Percentiles rank a stretch among this genome's conserved stretches.
phyloP scores from a whole-genome alignment of 1,140 invertebrate genomes.

The Drosophila parabipectinata region DNA sequence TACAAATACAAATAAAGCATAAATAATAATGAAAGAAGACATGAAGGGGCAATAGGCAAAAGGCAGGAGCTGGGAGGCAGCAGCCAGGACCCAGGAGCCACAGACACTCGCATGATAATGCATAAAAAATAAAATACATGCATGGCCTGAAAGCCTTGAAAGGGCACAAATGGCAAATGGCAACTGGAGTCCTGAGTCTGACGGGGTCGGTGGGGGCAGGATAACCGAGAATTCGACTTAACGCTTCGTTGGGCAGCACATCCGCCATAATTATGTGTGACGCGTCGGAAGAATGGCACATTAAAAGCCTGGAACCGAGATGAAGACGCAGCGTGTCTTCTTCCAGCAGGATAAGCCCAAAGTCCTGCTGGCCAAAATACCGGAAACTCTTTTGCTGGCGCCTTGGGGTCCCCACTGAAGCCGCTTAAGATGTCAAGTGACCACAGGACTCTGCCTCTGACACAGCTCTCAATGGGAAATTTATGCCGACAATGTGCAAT shows the following conservation, averaged over 20 bases:
- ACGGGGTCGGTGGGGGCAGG: constrained; percentile 9
- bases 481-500: constrained; percentile 79
- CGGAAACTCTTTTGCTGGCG: constrained; percentile 67
- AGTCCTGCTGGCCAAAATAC: constrained; percentile 31
- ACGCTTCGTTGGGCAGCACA: constrained; percentile 78
- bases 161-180: constrained; percentile 62
- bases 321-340: constrained; percentile 5
- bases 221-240: constrained; percentile 75
- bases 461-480: constrained; percentile 67
- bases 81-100: constrained; percentile 4
- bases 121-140: constrained; percentile 81
- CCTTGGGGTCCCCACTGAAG: constrained; percentile 60
- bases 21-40: constrained; percentile 82
- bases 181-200: constrained; percentile 27
- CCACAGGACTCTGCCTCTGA: constrained; percentile 34
- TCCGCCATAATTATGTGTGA: constrained; percentile 83
- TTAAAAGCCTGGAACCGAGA: constrained; percentile 58
- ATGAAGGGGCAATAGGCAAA: background rate
- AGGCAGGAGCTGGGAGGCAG: background rate
- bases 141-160: constrained; percentile 63
- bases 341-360: constrained; percentile 40
- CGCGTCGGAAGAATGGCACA: constrained; percentile 71
- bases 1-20: constrained; percentile 82
- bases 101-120: constrained; percentile 72
- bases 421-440: constrained; percentile 80